These are phyloP conservation scores for Sternarchorhynchus goeldii DNA, from an alignment of 2,797 vertebrate species.

Conservation along the genomic window DNA sequence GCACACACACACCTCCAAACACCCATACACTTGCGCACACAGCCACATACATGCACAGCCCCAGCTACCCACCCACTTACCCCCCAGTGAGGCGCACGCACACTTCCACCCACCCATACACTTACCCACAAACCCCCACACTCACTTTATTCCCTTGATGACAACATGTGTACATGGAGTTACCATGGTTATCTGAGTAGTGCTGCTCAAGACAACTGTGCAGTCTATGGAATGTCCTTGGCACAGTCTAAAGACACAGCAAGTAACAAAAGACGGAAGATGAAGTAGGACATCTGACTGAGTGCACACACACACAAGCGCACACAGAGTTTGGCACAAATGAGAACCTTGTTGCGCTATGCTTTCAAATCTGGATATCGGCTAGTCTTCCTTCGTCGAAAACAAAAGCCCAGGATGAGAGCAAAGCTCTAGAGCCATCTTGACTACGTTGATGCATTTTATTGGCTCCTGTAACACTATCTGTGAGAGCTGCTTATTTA, in stretches of 20 bases:
- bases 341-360: background rate
- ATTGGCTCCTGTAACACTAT: background rate
- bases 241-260: constrained; percentile 27
- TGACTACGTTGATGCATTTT: too few relatives aligned
- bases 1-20: constrained; percentile 19
- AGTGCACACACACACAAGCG: constrained; percentile 1
- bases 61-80: constrained; percentile 13
- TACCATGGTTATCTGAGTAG: constrained; percentile 48
- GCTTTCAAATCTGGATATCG: too few relatives aligned
- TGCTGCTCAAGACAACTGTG: constrained; percentile 3
- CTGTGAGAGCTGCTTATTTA: too few relatives aligned
- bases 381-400: too few relatives aligned
- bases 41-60: too few relatives aligned
- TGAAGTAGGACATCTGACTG: constrained; percentile 8
- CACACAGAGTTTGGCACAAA: background rate
- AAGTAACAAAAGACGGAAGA: constrained; percentile 30
- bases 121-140: constrained; percentile 32
- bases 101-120: constrained; percentile 4
- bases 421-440: too few relatives aligned
- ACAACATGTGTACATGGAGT: constrained; percentile 41
- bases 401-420: too few relatives aligned
- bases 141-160: constrained; percentile 3
- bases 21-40: background rate
- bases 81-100: background rate
- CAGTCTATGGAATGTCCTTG: constrained; percentile 42